Evolutionary conservation across 2,888 invertebrate species (phyloP), one percentile per base, ranked within the genome.

Genomic region (Anoplius nigerrimus): DNA sequence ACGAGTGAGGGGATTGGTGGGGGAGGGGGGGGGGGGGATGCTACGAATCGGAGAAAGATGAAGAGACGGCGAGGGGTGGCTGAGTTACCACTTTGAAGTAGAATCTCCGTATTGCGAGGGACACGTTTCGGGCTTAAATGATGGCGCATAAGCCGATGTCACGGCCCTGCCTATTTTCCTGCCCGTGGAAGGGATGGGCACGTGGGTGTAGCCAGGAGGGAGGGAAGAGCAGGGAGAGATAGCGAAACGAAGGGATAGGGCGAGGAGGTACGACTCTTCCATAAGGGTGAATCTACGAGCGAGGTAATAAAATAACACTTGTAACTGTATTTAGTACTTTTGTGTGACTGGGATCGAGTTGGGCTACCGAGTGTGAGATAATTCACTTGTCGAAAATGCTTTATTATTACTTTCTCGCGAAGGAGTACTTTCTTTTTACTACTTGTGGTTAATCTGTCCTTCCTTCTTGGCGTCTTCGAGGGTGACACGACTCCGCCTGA

Each of bases 251-350:
- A 74, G 74, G 78, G 72, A 62, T 62, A 72, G 69, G 62, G 71
- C 67, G 62, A 68, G 58, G 66, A 74, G 77, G 66, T 69, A 71
- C 60, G 72, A 72, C 72, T 62, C 72, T 78, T 81, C 72, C 61
- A 59, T 69, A 73, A 75, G 79, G 76, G 79, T 76, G 80, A 71
- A 73, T 76, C 72, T 71, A 75, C 76, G 78, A 81, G 78, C 75
- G 75, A 60, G 71, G 76, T 82, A 84, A 86, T 85, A 86, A 86
- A 86, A 83, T 84, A 85, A 84, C 82, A 78, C n/a, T n/a, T n/a
- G n/a, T n/a, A n/a, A n/a, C n/a, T n/a, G n/a, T n/a, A n/a, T n/a
- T n/a, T n/a, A n/a, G n/a, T n/a, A n/a, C n/a, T n/a, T n/a, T n/a
- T n/a, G n/a, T n/a, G n/a, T n/a, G n/a, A n/a, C n/a, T n/a, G n/a